These are phyloP conservation scores for Patiria pectinifera DNA, from an alignment of 53 echinoderm and acorn worm genomes.

Conservation along the genomic window DNA sequence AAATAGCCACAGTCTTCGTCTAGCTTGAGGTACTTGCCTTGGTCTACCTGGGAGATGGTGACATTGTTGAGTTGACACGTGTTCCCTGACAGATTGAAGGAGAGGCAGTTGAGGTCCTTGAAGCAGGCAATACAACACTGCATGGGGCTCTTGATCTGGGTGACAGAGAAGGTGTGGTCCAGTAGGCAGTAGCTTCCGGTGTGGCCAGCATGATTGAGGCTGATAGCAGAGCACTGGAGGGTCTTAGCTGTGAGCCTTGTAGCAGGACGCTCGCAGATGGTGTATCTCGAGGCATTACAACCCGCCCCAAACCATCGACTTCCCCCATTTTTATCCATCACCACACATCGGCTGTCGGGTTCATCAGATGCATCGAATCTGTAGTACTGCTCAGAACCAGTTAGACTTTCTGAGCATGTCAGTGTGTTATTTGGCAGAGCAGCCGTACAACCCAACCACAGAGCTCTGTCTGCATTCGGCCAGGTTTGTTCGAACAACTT, in stretches of 20 bases:
- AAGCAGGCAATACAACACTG: no score
- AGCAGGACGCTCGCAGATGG: constrained; percentile 24
- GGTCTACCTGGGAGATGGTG: no score
- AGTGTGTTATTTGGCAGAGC: neutral
- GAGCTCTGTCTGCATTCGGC: neutral
- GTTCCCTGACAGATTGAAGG: constrained; percentile 46
- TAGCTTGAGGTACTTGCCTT: no score
- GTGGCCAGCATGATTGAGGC: neutral
- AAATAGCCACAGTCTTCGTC: constrained; percentile 14
- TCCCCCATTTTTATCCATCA: neutral
- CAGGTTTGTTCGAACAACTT: neutral
- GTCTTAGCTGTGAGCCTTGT: neutral
- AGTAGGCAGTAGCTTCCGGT: constrained; percentile 42
- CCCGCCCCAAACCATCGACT: neutral
- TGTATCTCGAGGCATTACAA: neutral
- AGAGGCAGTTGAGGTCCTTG: no score
- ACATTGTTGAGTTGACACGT: constrained; percentile 46
- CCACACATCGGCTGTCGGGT: neutral
- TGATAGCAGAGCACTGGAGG: constrained; percentile 28
- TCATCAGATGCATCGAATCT: neutral
- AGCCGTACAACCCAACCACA: constrained; percentile 38
- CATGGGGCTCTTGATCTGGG: no score
- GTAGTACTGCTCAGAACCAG: neutral
- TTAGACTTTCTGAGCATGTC: neutral
- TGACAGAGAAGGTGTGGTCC: no score